Evolutionary conservation across 1,140 invertebrate genomes (phyloP), one percentile per base, ranked within the genome.

Genomic region (Bombus picipes): DNA sequence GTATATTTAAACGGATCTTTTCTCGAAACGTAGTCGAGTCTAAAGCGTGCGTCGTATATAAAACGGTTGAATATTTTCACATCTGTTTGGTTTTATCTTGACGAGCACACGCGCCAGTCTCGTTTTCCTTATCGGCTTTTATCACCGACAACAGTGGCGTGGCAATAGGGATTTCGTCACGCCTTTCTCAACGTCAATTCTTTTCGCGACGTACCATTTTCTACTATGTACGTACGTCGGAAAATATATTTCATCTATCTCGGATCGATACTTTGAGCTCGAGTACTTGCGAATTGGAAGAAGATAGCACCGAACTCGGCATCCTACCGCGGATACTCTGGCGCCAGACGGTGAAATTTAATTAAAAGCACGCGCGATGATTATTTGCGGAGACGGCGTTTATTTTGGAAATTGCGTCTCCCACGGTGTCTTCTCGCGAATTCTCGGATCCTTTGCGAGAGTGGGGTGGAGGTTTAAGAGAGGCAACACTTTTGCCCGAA

Each of bases 351-450:
- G 91, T 87, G 92, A 87, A 94, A 95, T 94, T 95, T 95, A 95
- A 95, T 95, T 95, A 95, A 95, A 95, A 95, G 95, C 95, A 95
- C 92, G 94, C 95, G 93, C 94, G 93, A 95, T 95, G 94, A 95
- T 95, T 95, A 95, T 95, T 95, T 95, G 93, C 94, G 87, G 92
- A 95, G 92, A 88, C 86, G 91, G 89, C 86, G 92, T 95, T 95
- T 95, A 95, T 95, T 95, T 95, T 95, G 94, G 95, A 95, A 95
- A 95, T 95, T 95, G 94, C 90, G 81, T 59, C 87, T 15, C 41
- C 28, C 28, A n/a, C 39, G 15, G 70, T 90, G 89, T 85, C 92
- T 82, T 89, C 91, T 91, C 91, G 88, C 84, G 77, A 77, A 66
- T 83, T 34, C 71, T 62, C 41, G 37, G 85, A 89, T 81, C 68